phyloP scores from a whole-genome alignment of 2,113 vertebrate genomes.

The Notarius lentiginosus region DNA sequence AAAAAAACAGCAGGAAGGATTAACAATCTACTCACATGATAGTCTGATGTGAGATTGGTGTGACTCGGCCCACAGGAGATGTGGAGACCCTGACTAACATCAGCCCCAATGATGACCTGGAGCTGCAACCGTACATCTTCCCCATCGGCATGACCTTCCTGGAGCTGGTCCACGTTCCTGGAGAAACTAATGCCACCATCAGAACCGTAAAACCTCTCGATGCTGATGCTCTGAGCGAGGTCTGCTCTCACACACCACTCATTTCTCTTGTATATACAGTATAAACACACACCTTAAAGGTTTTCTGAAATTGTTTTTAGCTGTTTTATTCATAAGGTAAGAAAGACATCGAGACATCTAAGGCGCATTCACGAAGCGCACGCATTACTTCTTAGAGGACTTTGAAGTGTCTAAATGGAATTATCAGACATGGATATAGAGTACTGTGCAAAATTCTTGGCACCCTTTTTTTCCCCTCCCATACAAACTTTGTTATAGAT shows the following conservation, averaged over 20 bases:
- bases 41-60: background rate
- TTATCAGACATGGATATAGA: no score
- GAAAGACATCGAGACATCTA: no score
- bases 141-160: conserved; percentile 27
- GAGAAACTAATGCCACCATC: conserved; percentile 44
- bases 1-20: no score
- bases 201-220: conserved; percentile 61
- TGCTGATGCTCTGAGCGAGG: conserved; percentile 49
- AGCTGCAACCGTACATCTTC: background rate
- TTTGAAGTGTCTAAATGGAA: no score
- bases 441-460: no score
- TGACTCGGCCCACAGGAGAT: conserved; percentile 56
- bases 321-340: no score
- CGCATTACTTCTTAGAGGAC: no score
- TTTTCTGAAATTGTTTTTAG: background rate
- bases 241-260: background rate
- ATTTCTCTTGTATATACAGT: background rate
- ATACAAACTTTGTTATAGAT: no score
- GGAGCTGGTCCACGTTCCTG: conserved; percentile 47
- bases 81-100: conserved; percentile 60
- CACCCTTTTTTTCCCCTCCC: no score
- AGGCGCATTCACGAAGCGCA: no score
- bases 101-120: background rate
- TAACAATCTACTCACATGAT: background rate
- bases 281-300: background rate